Conservation (phyloP, 2,888 invertebrate species). For the Sepioteuthis lessoniana region DNA sequence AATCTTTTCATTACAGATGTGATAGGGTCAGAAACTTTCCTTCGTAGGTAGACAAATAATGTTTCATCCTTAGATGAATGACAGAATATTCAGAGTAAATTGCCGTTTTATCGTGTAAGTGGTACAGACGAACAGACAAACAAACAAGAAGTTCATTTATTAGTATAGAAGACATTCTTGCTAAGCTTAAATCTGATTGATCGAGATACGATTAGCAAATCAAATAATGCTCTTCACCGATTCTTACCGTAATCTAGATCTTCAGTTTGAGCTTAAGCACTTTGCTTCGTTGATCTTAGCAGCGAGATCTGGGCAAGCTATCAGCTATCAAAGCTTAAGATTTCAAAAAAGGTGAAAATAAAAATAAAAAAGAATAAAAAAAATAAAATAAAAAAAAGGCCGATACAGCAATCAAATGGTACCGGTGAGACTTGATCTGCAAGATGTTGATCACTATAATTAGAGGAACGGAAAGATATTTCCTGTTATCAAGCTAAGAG, state of each 20-base stretch:
- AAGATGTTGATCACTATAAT: neutral
- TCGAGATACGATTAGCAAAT: neutral
- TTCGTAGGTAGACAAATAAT: too few species aligned
- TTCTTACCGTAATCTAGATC: neutral
- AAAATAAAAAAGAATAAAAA: too few species aligned
- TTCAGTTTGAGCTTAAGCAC: neutral
- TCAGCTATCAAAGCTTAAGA: neutral
- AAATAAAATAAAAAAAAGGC: neutral
- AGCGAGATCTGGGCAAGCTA: neutral
- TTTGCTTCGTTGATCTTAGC: neutral
- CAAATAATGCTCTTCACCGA: neutral
- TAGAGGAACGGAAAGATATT: neutral
- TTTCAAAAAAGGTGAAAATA: neutral
- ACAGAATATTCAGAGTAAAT: too few species aligned
- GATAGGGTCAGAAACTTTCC: too few species aligned
- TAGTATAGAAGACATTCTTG: too few species aligned
- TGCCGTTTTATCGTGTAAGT: too few species aligned
- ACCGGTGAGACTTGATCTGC: neutral
- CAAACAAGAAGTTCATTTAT: too few species aligned
- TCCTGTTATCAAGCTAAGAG: neutral
- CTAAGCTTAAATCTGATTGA: neutral
- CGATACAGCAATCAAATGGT: neutral
- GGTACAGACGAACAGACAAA: too few species aligned
- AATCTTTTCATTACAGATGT: too few species aligned
- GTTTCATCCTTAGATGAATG: too few species aligned